Evolutionary conservation across 1,140 invertebrate genomes (phyloP).

Genomic region (Doryteuthis pealeii): DNA sequence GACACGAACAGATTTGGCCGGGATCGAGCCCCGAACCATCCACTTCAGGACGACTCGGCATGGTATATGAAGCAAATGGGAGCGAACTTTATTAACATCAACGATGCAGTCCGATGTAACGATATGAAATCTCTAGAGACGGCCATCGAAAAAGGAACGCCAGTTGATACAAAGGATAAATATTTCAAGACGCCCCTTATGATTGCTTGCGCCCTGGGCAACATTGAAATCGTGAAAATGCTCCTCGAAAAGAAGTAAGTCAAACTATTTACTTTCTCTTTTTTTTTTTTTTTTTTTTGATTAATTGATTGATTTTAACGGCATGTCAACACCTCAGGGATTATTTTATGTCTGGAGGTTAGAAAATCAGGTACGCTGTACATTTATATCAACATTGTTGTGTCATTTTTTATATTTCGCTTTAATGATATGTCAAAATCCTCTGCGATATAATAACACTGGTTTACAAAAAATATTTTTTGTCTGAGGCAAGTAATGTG

Average conservation of each 20-base stretch:
- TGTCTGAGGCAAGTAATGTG: no score
- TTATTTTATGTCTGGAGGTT: no score
- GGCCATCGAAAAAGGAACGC: slow-evolving; percentile 49
- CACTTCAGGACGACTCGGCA: slow-evolving; percentile 57
- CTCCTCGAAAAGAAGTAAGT: slow-evolving; percentile 57
- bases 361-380: no score
- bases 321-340: no score
- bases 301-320: no score
- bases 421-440: no score
- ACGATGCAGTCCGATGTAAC: slow-evolving; percentile 53
- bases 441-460: no score
- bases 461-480: no score
- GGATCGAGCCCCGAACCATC: slow-evolving; percentile 56
- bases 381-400: no score
- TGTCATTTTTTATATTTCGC: no score
- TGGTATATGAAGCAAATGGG: slow-evolving; percentile 60
- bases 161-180: slow-evolving; percentile 58
- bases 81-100: slow-evolving; percentile 56
- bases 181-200: slow-evolving; percentile 62
- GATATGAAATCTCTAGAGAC: slow-evolving; percentile 56
- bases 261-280: neutral
- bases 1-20: slow-evolving; percentile 58
- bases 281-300: no score
- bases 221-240: slow-evolving; percentile 55
- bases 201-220: slow-evolving; percentile 52